A percentile compares a stretch with the other conserved stretches of the same genome.
Evolutionary conservation across 1,140 invertebrate species (phyloP).

Genomic region (Notospermus geniculatus): DNA sequence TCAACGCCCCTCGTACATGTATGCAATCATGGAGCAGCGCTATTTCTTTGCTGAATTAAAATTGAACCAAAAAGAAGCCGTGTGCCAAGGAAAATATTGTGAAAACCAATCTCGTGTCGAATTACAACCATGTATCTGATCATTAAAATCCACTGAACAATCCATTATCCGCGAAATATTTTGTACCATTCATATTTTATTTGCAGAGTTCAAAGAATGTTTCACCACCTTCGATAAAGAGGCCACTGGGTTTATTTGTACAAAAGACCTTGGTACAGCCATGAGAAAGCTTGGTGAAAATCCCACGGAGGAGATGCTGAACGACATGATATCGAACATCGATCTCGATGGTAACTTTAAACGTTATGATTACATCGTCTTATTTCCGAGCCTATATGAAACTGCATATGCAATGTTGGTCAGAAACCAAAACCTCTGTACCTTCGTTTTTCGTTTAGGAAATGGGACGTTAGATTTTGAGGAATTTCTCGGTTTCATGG

Average conservation of each 20-base stretch:
- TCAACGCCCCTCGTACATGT: too few species aligned
- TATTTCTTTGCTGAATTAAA: too few species aligned
- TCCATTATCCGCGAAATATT: too few species aligned
- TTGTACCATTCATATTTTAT: neutral
- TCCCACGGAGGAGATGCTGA: slow-evolving; percentile 2
- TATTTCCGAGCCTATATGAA: too few species aligned
- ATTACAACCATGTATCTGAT: too few species aligned
- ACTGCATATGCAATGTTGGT: too few species aligned
- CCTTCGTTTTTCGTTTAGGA: slow-evolving; percentile 78
- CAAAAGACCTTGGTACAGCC: slow-evolving; percentile 8
- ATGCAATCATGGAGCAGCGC: too few species aligned
- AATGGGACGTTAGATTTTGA: slow-evolving; percentile 98
- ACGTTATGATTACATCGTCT: too few species aligned
- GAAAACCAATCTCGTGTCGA: too few species aligned
- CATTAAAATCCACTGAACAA: too few species aligned
- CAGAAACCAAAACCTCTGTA: neutral
- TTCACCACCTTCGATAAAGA: slow-evolving; percentile 5
- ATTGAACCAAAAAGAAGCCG: too few species aligned
- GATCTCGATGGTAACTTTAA: slow-evolving; percentile 8
- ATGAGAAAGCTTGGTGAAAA: slow-evolving; percentile 6
- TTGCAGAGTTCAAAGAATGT: slow-evolving; percentile 5
- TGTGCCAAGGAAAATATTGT: too few species aligned
- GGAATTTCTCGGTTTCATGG: slow-evolving; percentile 98
- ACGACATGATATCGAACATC: neutral
- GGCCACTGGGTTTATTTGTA: neutral